phyloP scores from a whole-genome alignment of 2,113 vertebrate genomes.

The Phoenicopterus ruber region DNA sequence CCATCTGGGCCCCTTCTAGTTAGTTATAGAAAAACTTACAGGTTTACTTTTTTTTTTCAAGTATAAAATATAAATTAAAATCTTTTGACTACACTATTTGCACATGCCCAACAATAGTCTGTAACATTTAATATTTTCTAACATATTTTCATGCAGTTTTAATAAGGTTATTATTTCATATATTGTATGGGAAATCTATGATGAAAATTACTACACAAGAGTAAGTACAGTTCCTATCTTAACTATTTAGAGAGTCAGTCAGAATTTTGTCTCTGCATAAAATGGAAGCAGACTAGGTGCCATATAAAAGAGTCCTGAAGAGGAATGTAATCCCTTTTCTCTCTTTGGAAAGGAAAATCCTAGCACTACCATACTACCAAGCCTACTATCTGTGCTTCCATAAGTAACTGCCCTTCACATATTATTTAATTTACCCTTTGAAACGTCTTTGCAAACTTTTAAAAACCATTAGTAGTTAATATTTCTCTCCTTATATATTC shows the following conservation, averaged over 20 bases:
- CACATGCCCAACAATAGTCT: not conserved
- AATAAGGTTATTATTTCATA: not conserved
- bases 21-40: not conserved
- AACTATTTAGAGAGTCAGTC: not conserved
- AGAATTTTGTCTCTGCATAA: not conserved
- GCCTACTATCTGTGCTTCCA: not conserved
- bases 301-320: not conserved
- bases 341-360: not conserved
- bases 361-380: not conserved
- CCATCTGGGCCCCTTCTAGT: rapidly evolving
- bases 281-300: not conserved
- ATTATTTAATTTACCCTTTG: not conserved
- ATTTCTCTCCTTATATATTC: not conserved
- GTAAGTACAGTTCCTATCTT: not conserved
- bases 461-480: not conserved
- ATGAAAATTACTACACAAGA: not conserved
- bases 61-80: not conserved
- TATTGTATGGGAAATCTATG: not conserved
- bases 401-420: not conserved
- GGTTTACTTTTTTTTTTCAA: not conserved
- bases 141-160: not conserved
- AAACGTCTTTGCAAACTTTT: not conserved
- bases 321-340: not conserved
- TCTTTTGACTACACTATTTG: not conserved
- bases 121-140: not conserved